Conservation (phyloP, 1,140 invertebrate genomes). For the Nasonia vitripennis region DNA sequence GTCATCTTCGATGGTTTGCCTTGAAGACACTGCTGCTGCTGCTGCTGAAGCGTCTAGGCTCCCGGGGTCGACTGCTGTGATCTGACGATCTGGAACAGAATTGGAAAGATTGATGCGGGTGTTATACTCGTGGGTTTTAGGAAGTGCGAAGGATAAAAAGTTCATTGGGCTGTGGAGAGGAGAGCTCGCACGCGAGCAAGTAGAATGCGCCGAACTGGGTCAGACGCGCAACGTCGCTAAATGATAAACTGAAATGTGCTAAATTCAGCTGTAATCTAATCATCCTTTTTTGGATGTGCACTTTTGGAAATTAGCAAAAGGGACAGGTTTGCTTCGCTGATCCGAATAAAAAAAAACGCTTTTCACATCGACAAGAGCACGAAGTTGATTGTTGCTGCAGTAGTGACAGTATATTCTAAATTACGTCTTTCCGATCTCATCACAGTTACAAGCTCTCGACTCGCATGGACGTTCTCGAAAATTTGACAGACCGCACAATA, state of each 20-base stretch:
- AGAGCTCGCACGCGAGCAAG: not conserved
- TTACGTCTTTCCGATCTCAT: not conserved
- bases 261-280: no score
- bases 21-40: conserved; percentile 7
- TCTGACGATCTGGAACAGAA: not conserved
- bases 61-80: not conserved
- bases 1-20: not conserved
- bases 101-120: not conserved
- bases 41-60: not conserved
- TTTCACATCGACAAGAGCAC: no score
- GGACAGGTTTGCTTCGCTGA: no score
- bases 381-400: not conserved
- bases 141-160: not conserved
- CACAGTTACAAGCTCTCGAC: not conserved
- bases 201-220: no score
- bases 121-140: not conserved
- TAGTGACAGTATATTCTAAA: not conserved
- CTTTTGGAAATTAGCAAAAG: no score
- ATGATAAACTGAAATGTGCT: no score
- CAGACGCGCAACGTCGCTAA: no score
- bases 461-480: not conserved
- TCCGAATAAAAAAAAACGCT: no score
- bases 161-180: not conserved
- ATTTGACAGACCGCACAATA: not conserved
- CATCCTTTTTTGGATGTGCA: no score